phyloP scores from a whole-genome alignment of 2,797 vertebrate species.

The Orientallactaga sibirica region DNA sequence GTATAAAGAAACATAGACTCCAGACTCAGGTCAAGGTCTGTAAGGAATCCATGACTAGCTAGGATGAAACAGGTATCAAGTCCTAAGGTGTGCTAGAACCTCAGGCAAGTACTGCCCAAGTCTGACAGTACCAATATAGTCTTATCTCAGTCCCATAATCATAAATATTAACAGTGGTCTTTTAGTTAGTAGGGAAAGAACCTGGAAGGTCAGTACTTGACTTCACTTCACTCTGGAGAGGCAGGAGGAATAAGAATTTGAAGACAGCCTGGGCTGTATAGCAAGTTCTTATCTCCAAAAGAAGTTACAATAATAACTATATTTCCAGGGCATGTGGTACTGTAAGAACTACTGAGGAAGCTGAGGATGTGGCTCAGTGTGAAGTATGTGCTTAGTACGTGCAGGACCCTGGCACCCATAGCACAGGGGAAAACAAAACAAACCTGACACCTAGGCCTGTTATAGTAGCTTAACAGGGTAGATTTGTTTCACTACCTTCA shows the following conservation, averaged over 20 bases:
- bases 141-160: background rate
- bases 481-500: conserved; percentile 28
- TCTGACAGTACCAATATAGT: background rate
- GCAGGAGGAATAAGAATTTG: background rate
- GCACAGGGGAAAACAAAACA: background rate
- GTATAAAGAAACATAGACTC: background rate
- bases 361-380: background rate
- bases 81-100: background rate
- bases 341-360: background rate
- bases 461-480: background rate
- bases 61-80: background rate
- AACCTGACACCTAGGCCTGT: background rate
- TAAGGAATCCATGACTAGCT: background rate
- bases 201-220: background rate
- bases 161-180: background rate
- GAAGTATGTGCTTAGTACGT: background rate
- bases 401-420: background rate
- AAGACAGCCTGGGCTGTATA: background rate
- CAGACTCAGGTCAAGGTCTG: background rate
- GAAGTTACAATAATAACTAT: background rate
- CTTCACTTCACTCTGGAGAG: background rate
- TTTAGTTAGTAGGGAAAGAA: background rate
- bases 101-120: conserved; percentile 13
- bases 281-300: background rate
- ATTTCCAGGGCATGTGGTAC: background rate